These are phyloP conservation scores for Ia io DNA, from an alignment of 2,113 vertebrate species.

Conservation along the genomic window DNA sequence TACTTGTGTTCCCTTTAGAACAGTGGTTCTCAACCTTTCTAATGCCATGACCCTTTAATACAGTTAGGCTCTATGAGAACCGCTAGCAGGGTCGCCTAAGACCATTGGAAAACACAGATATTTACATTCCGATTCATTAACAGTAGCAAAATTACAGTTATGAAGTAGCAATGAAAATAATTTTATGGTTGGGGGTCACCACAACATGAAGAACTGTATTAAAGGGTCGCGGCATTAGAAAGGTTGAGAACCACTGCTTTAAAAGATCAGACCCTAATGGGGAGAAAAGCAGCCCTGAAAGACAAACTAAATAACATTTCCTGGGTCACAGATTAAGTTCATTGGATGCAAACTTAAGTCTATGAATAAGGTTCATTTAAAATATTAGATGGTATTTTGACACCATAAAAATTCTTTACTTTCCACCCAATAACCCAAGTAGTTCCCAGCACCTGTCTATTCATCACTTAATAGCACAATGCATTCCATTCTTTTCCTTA, in stretches of 20 bases:
- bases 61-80: too few species aligned
- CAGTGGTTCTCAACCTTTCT: too few species aligned
- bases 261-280: neutral
- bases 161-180: too few species aligned
- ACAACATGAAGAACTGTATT: too few species aligned
- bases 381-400: neutral
- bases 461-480: neutral
- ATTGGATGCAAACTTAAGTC: neutral
- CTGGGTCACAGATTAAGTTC: neutral
- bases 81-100: too few species aligned
- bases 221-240: too few species aligned
- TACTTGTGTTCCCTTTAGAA: neutral
- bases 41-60: too few species aligned
- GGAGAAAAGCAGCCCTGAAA: neutral
- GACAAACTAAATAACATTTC: neutral
- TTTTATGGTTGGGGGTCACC: too few species aligned
- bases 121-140: too few species aligned
- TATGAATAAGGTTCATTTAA: neutral
- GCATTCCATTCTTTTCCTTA: neutral
- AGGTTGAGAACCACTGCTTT: too few species aligned
- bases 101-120: too few species aligned
- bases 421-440: neutral
- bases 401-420: neutral
- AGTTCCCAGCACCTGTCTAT: neutral
- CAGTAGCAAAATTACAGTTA: too few species aligned